Percentiles rank a stretch among this genome's conserved stretches.
These are phyloP conservation scores for Odontamblyopus lacepedii DNA, from an alignment of 2,797 vertebrate genomes.

Conservation along the genomic window DNA sequence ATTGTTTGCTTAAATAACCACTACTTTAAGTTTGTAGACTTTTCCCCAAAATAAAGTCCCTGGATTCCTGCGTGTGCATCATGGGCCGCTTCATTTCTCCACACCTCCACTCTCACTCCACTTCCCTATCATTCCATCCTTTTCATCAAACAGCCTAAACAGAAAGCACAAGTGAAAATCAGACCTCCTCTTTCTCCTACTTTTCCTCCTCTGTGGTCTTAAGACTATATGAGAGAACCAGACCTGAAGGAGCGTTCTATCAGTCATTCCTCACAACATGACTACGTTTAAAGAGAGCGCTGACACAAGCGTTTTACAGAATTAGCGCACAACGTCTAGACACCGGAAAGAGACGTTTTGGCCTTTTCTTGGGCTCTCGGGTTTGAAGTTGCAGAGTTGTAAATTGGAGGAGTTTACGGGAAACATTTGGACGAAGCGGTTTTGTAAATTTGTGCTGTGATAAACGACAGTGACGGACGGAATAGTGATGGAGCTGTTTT, in stretches of 20 bases:
- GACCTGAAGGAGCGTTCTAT: slow-evolving; percentile 38
- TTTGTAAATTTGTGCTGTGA: not conserved
- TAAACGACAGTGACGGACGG: not conserved
- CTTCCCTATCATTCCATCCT: not conserved
- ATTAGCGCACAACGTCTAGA: slow-evolving; percentile 23
- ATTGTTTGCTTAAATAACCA: no score
- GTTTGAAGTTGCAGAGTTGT: slow-evolving; percentile 9
- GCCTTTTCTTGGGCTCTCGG: slow-evolving; percentile 1
- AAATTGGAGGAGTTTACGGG: not conserved
- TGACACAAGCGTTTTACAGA: slow-evolving; percentile 39
- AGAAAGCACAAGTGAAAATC: slow-evolving; percentile 64
- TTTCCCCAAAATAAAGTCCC: not conserved
- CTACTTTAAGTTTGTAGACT: not conserved
- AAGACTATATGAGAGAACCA: slow-evolving; percentile 25
- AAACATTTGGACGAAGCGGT: not conserved
- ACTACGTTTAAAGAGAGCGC: not conserved
- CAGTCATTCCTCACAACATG: slow-evolving; percentile 18
- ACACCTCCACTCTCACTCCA: slow-evolving; percentile 6
- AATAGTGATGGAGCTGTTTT: not conserved
- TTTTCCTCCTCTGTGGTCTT: slow-evolving; percentile 28
- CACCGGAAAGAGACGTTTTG: slow-evolving; percentile 8
- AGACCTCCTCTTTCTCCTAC: slow-evolving; percentile 22
- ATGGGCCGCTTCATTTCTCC: not conserved
- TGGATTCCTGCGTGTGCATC: not conserved
- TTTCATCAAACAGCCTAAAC: slow-evolving; percentile 43